Evolutionary conservation across 1,140 invertebrate species (phyloP), one percentile per base, ranked within the genome.

Genomic region (Formica exsecta): DNA sequence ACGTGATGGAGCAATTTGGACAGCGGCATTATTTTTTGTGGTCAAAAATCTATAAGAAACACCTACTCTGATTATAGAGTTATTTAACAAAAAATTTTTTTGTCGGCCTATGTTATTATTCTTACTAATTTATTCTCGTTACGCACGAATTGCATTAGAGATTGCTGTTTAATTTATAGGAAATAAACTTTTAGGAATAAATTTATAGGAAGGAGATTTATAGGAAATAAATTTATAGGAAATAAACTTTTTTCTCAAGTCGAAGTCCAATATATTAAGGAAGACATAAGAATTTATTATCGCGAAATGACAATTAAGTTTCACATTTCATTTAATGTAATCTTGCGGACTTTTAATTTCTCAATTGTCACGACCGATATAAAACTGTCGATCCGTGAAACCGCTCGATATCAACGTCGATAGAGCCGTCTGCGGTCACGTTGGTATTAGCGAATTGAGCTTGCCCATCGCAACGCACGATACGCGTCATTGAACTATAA

Each of bases 401-500:
- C 89, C 89, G 62, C 89, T 70, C 76, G 68, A 81, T 85, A 77
- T 89, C 88, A 80, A 73, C 3, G 71, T 61, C 71, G 89, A 84
- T 81, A 89, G 89, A 85, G 79, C 68, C 73, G 89, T 90, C 89
- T 90, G 88, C 89, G 89, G 89, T 90, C 85, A 76, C 44, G 68
- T 38, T 61, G 89, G 89, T 76, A 90, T 90, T 90, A 90, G 80
- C 89, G 79, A 89, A 85, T 87, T 80, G 89, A 84, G 77, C 88
- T 87, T 87, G 32, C 25, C 75, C 76, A 48, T 75, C n/a, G 65
- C 86, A 66, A 57, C 77, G 71, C 29, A 22, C 59, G 76, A 62
- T 74, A 83, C 79, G 38, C 79, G 54, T 83, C 66, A 83, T 83
- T 83, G 84, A 54, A 25, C 75, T 73, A 77, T 89, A 62, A 86